Conservation (phyloP, 2,888 invertebrate species). For the Ormyrus rosae region DNA sequence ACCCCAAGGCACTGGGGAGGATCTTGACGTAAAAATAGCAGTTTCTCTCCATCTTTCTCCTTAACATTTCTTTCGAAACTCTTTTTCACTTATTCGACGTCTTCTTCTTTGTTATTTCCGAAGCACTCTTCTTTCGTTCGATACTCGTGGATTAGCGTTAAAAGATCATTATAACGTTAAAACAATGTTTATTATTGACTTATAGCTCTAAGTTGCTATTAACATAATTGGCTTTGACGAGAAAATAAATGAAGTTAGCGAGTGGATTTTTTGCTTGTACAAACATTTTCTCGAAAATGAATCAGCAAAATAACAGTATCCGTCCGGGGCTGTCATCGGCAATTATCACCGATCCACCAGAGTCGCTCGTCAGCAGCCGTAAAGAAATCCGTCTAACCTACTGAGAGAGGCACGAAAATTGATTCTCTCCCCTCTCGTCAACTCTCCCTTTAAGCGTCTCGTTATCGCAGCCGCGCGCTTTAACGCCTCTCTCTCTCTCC, state of each 20-base stretch:
- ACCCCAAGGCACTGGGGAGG: slow-evolving; percentile 14
- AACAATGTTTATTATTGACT: too few species aligned
- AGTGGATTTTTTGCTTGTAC: too few species aligned
- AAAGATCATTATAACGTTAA: too few species aligned
- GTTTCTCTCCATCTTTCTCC: slow-evolving; percentile 14
- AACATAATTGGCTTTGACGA: too few species aligned
- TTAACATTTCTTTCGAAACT: slow-evolving; percentile 26
- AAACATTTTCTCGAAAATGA: too few species aligned
- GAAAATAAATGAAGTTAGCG: too few species aligned
- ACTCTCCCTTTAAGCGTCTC: slow-evolving; percentile 31
- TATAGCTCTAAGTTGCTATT: too few species aligned
- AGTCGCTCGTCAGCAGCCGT: too few species aligned
- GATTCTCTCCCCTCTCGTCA: slow-evolving; percentile 23
- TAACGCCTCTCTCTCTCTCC: slow-evolving; percentile 16
- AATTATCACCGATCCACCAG: too few species aligned
- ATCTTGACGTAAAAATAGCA: slow-evolving; percentile 26
- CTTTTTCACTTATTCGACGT: not conserved
- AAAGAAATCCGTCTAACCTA: not conserved
- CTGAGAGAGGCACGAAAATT: slow-evolving; percentile 20
- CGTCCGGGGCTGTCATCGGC: too few species aligned
- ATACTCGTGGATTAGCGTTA: not conserved
- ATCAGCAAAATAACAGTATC: too few species aligned
- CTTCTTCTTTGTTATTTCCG: not conserved
- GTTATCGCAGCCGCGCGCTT: slow-evolving; percentile 36
- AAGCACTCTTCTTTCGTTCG: not conserved